These are phyloP conservation scores for Monopis laevigella DNA, from an alignment of 2,888 invertebrate species.

Conservation along the genomic window DNA sequence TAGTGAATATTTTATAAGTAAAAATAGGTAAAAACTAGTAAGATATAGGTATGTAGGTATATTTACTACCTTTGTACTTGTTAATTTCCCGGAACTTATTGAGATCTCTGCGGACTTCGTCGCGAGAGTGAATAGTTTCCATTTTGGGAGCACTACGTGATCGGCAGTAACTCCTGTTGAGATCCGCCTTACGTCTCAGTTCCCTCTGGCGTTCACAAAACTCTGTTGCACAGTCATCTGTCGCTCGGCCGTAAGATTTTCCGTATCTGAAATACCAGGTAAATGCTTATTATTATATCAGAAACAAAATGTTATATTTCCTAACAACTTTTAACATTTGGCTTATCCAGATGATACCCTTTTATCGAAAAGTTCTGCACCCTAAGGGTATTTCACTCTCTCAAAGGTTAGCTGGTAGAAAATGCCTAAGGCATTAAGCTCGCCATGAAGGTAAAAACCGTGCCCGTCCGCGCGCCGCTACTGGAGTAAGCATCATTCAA, in stretches of 20 bases:
- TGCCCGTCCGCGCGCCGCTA: too few species aligned
- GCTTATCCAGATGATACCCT: too few species aligned
- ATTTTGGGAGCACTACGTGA: conserved; percentile 67
- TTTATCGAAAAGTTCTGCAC: too few species aligned
- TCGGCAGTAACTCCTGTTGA: conserved; percentile 50
- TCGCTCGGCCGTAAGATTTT: conserved; percentile 66
- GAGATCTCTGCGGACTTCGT: conserved; percentile 61
- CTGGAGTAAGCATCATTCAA: too few species aligned
- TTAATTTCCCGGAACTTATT: conserved; percentile 60
- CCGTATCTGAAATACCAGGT: conserved; percentile 42
- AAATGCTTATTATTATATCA: background rate
- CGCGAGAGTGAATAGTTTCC: conserved; percentile 62
- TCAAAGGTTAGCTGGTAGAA: too few species aligned
- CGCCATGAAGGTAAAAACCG: too few species aligned
- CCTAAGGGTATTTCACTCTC: too few species aligned
- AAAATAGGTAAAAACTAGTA: too few species aligned
- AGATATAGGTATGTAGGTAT: too few species aligned
- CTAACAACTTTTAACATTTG: too few species aligned
- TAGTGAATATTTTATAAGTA: too few species aligned
- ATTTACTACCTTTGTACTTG: conserved; percentile 65
- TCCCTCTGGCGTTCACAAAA: conserved; percentile 58
- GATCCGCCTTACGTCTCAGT: conserved; percentile 42
- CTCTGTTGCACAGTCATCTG: conserved; percentile 69
- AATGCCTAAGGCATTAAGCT: too few species aligned
- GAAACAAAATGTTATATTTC: background rate